phyloP scores from a whole-genome alignment of 2,797 vertebrate species.

The Leptoclinus maculatus region DNA sequence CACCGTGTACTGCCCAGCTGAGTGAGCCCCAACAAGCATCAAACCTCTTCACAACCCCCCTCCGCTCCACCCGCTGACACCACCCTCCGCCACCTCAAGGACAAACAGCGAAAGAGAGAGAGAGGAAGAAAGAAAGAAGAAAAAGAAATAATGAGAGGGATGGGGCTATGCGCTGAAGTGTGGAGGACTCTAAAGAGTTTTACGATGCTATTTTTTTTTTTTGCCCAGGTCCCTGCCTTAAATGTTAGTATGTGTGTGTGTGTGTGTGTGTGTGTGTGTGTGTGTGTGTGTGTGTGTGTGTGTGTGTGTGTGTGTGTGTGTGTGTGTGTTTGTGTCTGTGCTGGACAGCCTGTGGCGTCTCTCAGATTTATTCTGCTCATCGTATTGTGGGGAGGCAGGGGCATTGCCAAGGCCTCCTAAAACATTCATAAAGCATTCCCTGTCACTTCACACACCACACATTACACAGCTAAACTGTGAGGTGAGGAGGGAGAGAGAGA shows the following conservation, averaged over 20 bases:
- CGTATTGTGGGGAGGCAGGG: constrained; percentile 60
- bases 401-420: constrained; percentile 68
- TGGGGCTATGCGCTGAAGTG: constrained; percentile 44
- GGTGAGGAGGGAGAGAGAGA: background rate
- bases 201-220: constrained; percentile 73
- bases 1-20: constrained; percentile 67
- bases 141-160: constrained; percentile 33
- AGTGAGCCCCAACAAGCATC: constrained; percentile 77
- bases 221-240: constrained; percentile 65
- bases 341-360: constrained; percentile 48
- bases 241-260: constrained; percentile 7
- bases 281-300: constrained; percentile 29
- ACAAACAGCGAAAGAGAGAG: constrained; percentile 58
- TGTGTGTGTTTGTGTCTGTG: constrained; percentile 34
- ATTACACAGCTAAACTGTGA: constrained; percentile 51
- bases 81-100: constrained; percentile 78
- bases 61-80: constrained; percentile 54
- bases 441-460: constrained; percentile 58
- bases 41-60: constrained; percentile 32
- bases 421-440: constrained; percentile 71
- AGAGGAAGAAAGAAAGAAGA: constrained; percentile 15
- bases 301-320: constrained; percentile 1
- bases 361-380: constrained; percentile 78
- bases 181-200: constrained; percentile 75
- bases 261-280: constrained; percentile 24